Evolutionary conservation across 2,888 invertebrate genomes (phyloP), one percentile per base, ranked within the genome.

Genomic region (Lacanobia oleracea): DNA sequence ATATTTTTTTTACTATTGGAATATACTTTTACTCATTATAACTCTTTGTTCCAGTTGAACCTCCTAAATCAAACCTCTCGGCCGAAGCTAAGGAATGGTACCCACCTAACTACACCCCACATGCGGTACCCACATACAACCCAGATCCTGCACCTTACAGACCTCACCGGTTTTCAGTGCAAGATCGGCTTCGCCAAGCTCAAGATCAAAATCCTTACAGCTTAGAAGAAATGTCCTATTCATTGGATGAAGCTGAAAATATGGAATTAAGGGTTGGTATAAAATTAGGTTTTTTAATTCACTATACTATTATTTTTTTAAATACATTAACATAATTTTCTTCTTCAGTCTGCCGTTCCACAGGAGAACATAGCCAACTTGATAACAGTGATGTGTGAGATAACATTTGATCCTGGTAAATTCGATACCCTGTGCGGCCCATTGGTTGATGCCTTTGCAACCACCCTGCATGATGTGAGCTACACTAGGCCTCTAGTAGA

Each of bases 371-470:
- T 96, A 87, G 93, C 89, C 61, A 97, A 97, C 92, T 93, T 98
- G 89, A 96, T 97, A 90, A 97, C 97, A 75, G 97, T 98, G 67
- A 97, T 98, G 95, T 96, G 97, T 88, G 97, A 97, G 90, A 96
- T 98, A 88, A 98, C 97, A 86, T 97, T 97, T 90, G 97, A 97
- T 96, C 98, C 98, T 63, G 98, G 98, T 84, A 97, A 97, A 90
- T 98, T 98, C 89, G 97, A 98, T 90, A 96, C 97, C 85, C 94
- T 98, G 75, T 97, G 98, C 72, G 97, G 97, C 61, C 96, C 97
- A 69, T 96, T 98, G 87, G 96, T 97, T 87, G 97, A 97, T 89
- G 97, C 97, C 8, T 97, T 98, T 88, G 97, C 96, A 72, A 96
- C 97, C 68, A 97, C 97, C 91, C 96, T 97, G 86, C 96, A 97